These are phyloP conservation scores for Aphaenogaster rudis DNA, from an alignment of 1,140 invertebrate species.

Conservation along the genomic window DNA sequence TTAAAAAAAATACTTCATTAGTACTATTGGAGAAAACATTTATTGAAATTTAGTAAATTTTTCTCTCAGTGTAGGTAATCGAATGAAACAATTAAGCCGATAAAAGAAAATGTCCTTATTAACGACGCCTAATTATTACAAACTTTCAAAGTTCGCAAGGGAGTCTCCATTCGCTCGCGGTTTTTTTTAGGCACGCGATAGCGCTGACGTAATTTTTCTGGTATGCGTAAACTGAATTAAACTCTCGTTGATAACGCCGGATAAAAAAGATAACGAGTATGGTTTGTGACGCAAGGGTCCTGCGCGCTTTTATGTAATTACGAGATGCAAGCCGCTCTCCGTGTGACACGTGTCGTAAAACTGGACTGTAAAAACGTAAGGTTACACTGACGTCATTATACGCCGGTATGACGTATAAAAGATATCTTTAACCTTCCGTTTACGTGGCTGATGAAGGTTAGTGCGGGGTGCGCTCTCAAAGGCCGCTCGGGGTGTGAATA, in stretches of 20 bases:
- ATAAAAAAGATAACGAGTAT: neutral
- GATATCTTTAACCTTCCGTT: slow-evolving; percentile 65
- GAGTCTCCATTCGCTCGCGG: neutral
- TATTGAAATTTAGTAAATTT: too few species aligned
- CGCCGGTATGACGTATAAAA: slow-evolving; percentile 22
- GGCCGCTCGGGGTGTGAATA: slow-evolving; percentile 32
- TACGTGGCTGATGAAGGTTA: slow-evolving; percentile 50
- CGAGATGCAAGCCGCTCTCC: neutral
- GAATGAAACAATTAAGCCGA: neutral
- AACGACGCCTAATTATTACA: too few species aligned
- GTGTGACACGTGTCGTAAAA: slow-evolving; percentile 19
- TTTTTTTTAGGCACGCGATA: neutral
- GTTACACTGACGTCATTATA: slow-evolving; percentile 52
- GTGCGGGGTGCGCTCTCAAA: slow-evolving; percentile 22
- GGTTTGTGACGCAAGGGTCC: slow-evolving; percentile 25
- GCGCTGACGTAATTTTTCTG: neutral
- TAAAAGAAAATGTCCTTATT: too few species aligned
- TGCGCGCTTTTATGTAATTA: slow-evolving; percentile 36
- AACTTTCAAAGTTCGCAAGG: neutral
- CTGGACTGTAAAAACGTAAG: slow-evolving; percentile 33
- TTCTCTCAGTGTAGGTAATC: neutral
- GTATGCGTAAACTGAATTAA: slow-evolving; percentile 6
- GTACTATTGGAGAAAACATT: too few species aligned
- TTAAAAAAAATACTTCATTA: too few species aligned
- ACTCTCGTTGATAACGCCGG: neutral